These are phyloP conservation scores for Dynastes tityus DNA, from an alignment of 2,888 invertebrate genomes.

Conservation along the genomic window DNA sequence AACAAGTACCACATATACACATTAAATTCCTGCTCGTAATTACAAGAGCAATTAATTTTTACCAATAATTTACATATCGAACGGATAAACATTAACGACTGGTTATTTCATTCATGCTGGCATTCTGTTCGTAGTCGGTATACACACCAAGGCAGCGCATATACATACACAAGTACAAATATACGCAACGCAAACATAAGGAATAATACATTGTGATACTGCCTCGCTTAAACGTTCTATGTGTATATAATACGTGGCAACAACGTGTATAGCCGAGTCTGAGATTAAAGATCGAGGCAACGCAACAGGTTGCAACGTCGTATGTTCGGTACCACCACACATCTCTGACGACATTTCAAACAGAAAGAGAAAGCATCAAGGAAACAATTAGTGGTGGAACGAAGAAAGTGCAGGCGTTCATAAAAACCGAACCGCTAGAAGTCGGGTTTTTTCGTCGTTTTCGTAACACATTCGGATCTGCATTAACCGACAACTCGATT, in stretches of 20 bases:
- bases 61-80: conserved; percentile 35
- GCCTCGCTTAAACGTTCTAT: conserved; percentile 53
- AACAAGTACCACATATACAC: conserved; percentile 1
- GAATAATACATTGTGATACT: conserved; percentile 55
- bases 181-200: conserved; percentile 32
- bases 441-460: conserved; percentile 38
- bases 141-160: conserved; percentile 13
- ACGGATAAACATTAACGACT: conserved; percentile 32
- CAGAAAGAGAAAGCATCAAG: conserved; percentile 45
- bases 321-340: conserved; percentile 50
- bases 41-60: conserved; percentile 35
- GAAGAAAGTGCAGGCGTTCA: conserved; percentile 46
- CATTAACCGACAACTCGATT: conserved; percentile 28
- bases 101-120: conserved; percentile 46
- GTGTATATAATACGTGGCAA: conserved; percentile 58
- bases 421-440: conserved; percentile 42
- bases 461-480: conserved; percentile 36
- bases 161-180: conserved; percentile 16
- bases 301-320: conserved; percentile 65
- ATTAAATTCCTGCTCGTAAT: conserved; percentile 20
- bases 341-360: conserved; percentile 48
- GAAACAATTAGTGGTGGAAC: conserved; percentile 38
- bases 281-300: conserved; percentile 61
- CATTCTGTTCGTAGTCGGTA: conserved; percentile 18
- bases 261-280: conserved; percentile 57